Evolutionary conservation across 2,113 vertebrate genomes (phyloP).

Genomic region (Chaetops frenatus): DNA sequence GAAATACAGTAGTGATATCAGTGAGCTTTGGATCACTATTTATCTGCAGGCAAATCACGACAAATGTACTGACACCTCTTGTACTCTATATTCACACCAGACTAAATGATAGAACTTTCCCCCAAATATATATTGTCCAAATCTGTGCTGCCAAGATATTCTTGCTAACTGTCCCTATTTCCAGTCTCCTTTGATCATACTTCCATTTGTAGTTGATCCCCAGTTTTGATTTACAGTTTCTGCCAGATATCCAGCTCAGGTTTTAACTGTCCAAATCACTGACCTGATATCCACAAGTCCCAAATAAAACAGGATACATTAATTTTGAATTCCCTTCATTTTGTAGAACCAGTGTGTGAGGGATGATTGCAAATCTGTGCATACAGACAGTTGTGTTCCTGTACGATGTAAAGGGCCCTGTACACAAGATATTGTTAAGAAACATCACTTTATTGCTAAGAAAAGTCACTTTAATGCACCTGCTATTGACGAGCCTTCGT

Average conservation of each 20-base stretch:
- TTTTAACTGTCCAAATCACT: neutral
- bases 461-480: neutral
- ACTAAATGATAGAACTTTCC: neutral
- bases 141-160: neutral
- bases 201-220: neutral
- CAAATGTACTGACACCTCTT: neutral
- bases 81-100: neutral
- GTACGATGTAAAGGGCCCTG: neutral
- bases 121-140: neutral
- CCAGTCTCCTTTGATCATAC: neutral
- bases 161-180: neutral
- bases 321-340: neutral
- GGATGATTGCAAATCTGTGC: neutral
- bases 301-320: neutral
- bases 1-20: neutral
- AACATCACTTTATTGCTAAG: too few relatives aligned
- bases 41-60: neutral
- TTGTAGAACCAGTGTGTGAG: neutral
- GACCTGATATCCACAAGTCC: neutral
- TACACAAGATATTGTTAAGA: neutral
- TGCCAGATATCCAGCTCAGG: neutral
- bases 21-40: neutral
- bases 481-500: neutral
- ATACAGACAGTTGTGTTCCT: neutral
- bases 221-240: neutral